phyloP scores from a whole-genome alignment of 2,888 invertebrate genomes.

The Oxytorus armatus region DNA sequence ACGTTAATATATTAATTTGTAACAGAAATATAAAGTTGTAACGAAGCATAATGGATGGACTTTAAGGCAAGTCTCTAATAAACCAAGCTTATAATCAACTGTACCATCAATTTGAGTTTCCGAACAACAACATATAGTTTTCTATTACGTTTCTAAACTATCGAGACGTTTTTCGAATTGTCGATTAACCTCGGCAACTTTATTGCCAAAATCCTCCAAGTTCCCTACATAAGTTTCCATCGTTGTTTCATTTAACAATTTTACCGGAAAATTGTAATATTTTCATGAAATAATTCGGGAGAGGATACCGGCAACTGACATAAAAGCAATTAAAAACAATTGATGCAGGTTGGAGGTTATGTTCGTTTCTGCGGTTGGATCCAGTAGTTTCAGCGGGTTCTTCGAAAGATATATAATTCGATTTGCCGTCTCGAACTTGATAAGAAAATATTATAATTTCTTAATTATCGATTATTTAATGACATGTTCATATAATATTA shows the following conservation, averaged over 20 bases:
- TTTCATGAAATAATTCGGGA: not conserved
- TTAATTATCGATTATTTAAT: not conserved
- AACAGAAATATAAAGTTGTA: too few species aligned
- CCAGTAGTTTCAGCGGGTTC: not conserved
- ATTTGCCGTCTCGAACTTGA: too few species aligned
- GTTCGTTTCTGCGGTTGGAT: not conserved
- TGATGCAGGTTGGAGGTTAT: not conserved
- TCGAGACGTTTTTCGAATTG: slow-evolving; percentile 39
- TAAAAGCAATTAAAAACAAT: too few species aligned
- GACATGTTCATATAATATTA: too few species aligned
- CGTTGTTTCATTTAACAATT: slow-evolving; percentile 21
- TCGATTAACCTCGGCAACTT: slow-evolving; percentile 30
- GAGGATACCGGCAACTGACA: too few species aligned
- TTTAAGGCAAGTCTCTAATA: too few species aligned
- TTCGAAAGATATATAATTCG: too few species aligned
- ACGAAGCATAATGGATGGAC: too few species aligned
- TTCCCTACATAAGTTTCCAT: slow-evolving; percentile 52
- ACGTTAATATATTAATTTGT: not conserved
- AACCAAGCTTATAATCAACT: too few species aligned
- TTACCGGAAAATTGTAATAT: not conserved
- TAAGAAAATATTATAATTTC: not conserved
- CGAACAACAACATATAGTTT: not conserved
- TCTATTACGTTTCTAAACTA: slow-evolving; percentile 41
- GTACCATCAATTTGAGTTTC: too few species aligned
- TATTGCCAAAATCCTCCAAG: slow-evolving; percentile 44